A percentile compares a stretch with the other conserved stretches of the same genome.
phyloP scores from a whole-genome alignment of 2,113 vertebrate species.

The Xenotilapia caudafasciata region DNA sequence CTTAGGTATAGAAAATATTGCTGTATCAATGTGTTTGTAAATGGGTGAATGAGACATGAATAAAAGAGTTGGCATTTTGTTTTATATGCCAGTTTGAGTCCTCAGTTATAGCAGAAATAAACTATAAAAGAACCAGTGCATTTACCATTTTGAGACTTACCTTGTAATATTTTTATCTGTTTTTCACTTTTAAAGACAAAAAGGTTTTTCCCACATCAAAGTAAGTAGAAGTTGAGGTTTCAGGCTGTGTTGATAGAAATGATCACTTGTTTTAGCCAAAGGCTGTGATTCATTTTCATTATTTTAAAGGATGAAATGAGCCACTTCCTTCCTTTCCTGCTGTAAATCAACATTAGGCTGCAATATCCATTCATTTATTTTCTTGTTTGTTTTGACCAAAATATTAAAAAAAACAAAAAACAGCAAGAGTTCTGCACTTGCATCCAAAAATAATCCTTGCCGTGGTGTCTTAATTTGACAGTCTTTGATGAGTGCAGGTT shows the following conservation, averaged over 20 bases:
- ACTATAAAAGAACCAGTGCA: not conserved
- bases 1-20: not conserved
- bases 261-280: not conserved
- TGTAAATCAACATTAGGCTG: not conserved
- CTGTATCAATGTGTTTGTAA: not conserved
- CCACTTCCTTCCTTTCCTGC: not conserved
- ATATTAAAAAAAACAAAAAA: not conserved
- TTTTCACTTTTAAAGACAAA: not conserved
- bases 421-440: not conserved
- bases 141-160: not conserved
- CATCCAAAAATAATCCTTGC: slow-evolving; percentile 15
- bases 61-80: not conserved
- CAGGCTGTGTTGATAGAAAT: not conserved
- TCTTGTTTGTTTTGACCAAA: not conserved
- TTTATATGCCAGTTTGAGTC: not conserved
- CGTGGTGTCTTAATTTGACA: not conserved
- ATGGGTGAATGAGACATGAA: not conserved
- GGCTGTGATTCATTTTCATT: not conserved
- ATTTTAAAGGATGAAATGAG: slow-evolving; percentile 1
- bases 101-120: not conserved
- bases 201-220: not conserved
- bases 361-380: not conserved
- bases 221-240: not conserved
- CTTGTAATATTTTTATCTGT: not conserved
- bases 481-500: slow-evolving; percentile 13